Conservation (phyloP, 2,888 invertebrate species). For the Trissonchulus latispiculum region DNA sequence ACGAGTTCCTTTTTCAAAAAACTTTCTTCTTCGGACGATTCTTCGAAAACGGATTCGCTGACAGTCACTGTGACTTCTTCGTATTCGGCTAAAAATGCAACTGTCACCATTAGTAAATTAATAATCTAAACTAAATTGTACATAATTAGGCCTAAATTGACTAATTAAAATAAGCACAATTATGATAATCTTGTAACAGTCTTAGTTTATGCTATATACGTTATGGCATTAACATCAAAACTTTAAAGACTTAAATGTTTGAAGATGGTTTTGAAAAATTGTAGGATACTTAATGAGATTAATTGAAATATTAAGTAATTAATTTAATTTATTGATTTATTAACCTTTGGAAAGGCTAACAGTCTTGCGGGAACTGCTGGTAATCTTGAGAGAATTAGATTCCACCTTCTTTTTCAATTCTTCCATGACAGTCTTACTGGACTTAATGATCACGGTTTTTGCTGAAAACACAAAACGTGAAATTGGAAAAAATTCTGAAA, state of each 20-base stretch:
- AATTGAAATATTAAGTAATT: too few species aligned
- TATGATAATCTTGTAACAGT: too few species aligned
- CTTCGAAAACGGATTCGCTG: neutral
- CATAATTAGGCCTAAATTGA: too few species aligned
- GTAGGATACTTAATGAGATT: too few species aligned
- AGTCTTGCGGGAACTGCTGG: neutral
- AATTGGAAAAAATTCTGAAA: neutral
- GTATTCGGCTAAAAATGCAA: neutral
- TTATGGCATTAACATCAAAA: too few species aligned
- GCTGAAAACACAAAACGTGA: neutral
- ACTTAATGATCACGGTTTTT: neutral
- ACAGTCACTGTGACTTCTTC: neutral
- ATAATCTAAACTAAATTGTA: too few species aligned
- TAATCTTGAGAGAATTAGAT: neutral
- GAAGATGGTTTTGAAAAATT: neutral
- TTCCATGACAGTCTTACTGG: neutral
- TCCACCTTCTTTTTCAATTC: neutral
- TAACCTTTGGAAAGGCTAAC: neutral
- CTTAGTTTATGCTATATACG: too few species aligned
- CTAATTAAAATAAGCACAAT: too few species aligned
- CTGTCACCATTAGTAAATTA: too few species aligned
- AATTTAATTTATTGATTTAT: neutral
- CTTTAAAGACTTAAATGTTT: too few species aligned
- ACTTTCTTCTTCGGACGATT: neutral
- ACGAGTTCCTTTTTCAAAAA: neutral